A percentile compares a stretch with the other conserved stretches of the same genome.
Evolutionary conservation across 1,140 invertebrate genomes (phyloP).

Genomic region (Anastrepha obliqua): DNA sequence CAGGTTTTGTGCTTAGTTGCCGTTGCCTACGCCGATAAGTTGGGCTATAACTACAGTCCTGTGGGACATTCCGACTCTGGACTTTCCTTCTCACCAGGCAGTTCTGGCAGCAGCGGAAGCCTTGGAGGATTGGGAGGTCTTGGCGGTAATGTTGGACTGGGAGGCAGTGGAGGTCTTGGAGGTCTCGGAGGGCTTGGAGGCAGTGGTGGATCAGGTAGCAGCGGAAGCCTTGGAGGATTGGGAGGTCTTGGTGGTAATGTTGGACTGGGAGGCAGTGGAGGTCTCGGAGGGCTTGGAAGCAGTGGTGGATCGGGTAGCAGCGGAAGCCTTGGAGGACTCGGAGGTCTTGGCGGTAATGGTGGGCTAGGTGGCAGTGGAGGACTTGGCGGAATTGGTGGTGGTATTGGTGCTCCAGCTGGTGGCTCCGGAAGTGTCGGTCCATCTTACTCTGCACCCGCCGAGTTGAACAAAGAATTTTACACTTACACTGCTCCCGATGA

Average conservation of each 20-base stretch:
- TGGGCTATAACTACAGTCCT: constrained; percentile 70
- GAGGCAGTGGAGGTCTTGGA: constrained; percentile 2
- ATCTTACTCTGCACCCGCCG: constrained; percentile 62
- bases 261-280: neutral
- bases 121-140: neutral
- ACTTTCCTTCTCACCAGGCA: constrained; percentile 64
- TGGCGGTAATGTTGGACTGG: neutral
- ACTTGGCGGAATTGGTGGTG: constrained; percentile 23
- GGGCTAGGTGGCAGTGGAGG: constrained; percentile 19
- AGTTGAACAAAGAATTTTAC: constrained; percentile 68
- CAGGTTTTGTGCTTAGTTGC: constrained; percentile 55
- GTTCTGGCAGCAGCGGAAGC: neutral
- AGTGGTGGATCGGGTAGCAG: neutral
- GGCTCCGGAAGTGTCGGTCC: constrained; percentile 48
- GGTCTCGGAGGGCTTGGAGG: too few relatives aligned
- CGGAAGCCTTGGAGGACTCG: constrained; percentile 18
- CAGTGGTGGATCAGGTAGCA: constrained; percentile 6
- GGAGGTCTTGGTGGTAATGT: neutral
- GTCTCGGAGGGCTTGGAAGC: constrained; percentile 52
- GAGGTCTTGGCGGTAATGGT: neutral
- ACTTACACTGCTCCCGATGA: constrained; percentile 65
- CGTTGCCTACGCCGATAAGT: constrained; percentile 62
- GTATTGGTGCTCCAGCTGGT: constrained; percentile 58
- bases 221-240: neutral
- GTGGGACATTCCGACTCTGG: constrained; percentile 65